These are phyloP conservation scores for Tanaodytes sp. DNA, from an alignment of 2,888 invertebrate species.

Conservation along the genomic window DNA sequence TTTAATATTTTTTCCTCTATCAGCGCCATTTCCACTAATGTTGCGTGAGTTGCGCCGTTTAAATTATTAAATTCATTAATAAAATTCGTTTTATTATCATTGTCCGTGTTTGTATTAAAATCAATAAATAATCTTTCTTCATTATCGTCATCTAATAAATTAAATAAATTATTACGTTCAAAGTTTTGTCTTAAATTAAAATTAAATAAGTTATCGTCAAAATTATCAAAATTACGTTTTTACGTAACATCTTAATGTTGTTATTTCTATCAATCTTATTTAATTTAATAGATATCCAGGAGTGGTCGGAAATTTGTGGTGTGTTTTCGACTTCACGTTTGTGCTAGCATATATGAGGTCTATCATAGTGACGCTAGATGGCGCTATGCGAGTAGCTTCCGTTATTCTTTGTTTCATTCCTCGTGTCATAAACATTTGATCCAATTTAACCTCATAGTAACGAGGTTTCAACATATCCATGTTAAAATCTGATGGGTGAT, in stretches of 20 bases:
- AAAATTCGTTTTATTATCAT: no score
- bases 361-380: background rate
- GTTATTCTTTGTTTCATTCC: slow-evolving; percentile 8
- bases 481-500: slow-evolving; percentile 16
- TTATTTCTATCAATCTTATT: background rate
- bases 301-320: slow-evolving; percentile 28
- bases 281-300: slow-evolving; percentile 19
- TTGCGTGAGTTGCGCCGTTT: slow-evolving; percentile 3
- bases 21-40: slow-evolving; percentile 3
- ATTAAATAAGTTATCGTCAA: slow-evolving; percentile 23
- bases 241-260: slow-evolving; percentile 2
- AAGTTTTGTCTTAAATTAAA: slow-evolving; percentile 5
- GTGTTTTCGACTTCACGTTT: slow-evolving; percentile 11
- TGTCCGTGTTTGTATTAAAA: no score
- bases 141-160: slow-evolving; percentile 1
- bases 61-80: slow-evolving; percentile 12
- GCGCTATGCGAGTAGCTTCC: background rate
- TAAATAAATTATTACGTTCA: background rate
- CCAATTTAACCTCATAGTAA: slow-evolving; percentile 17
- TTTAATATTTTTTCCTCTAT: slow-evolving; percentile 7
- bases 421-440: slow-evolving; percentile 8
- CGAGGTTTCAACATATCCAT: slow-evolving; percentile 17
- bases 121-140: slow-evolving; percentile 5
- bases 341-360: slow-evolving; percentile 9
- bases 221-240: slow-evolving; percentile 24